phyloP scores from a whole-genome alignment of 2,888 invertebrate genomes.

The Parasteatoda lunata region DNA sequence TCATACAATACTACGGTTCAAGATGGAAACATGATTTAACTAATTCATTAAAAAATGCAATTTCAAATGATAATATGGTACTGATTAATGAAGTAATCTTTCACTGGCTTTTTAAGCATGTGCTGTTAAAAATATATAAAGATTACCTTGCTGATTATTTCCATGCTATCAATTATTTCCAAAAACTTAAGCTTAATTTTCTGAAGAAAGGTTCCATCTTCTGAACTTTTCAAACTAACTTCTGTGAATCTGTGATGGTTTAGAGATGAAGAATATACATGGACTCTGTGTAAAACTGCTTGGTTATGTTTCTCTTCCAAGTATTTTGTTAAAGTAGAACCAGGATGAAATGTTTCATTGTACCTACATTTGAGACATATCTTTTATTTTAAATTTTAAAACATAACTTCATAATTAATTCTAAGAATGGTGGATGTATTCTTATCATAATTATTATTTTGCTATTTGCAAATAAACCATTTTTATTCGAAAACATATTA shows the following conservation, averaged over 20 bases:
- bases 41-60: too few relatives aligned
- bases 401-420: too few relatives aligned
- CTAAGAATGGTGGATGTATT: too few relatives aligned
- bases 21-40: too few relatives aligned
- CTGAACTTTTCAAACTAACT: not conserved
- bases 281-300: constrained; percentile 49
- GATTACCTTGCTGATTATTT: constrained; percentile 45
- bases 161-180: constrained; percentile 46
- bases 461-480: too few relatives aligned
- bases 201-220: constrained; percentile 23
- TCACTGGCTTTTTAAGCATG: too few relatives aligned
- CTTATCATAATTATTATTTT: too few relatives aligned
- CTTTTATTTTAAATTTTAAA: too few relatives aligned
- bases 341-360: constrained; percentile 57
- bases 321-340: constrained; percentile 39
- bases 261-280: constrained; percentile 44
- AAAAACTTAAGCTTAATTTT: constrained; percentile 53
- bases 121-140: not conserved
- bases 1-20: too few relatives aligned
- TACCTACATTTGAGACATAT: constrained; percentile 24
- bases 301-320: constrained; percentile 56
- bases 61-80: too few relatives aligned
- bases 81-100: too few relatives aligned
- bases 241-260: constrained; percentile 18
- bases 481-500: too few relatives aligned